Base-by-base conservation (phyloP, 2,113 vertebrate species). In the Saimiri boliviensis region DNA sequence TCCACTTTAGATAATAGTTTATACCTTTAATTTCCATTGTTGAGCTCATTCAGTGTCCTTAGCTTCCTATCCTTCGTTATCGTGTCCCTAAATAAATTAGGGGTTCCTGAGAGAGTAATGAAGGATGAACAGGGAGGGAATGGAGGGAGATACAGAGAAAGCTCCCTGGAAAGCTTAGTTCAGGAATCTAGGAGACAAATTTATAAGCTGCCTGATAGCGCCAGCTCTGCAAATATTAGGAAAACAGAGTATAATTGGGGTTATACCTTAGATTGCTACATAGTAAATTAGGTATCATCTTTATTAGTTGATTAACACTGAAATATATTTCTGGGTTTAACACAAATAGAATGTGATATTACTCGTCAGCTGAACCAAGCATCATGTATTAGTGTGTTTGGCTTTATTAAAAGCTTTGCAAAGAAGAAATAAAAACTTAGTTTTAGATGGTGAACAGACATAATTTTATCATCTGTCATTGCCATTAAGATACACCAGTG, bases 291-390 rank as follows among this genome's bases (percentile, higher is more conserved):
- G 70, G 92, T 74, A 82, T 47, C 35, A n/a, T 85, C 81, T 79
- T 82, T 89, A 90, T 52, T 87, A 94, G 85, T 45, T 89, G 21
- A 70, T 63, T 87, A 76, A 90, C 2, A 6, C 32, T 73, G 35
- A 82, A 86, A 73, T 95, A 30, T 71, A 37, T 86, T 66, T n/a
- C 49, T 94, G 42, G 54, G 32, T 77, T 93, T 86, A 56, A 76
- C 81, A 89, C 68, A 92, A 91, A 71, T 66, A 76, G 37, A 92
- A 63, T 20, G 37, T 90, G 91, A 95, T 32, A 83, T 86, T 58
- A 80, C 17, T 82, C 13, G 63, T 82, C 60, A 77, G 21, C 47
- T 89, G 49, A 95, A 52, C 70, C 86, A 93, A 91, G 21, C 68
- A n/a, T 17, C 35, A 70, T 60, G 52, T 47, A 32, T 80, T 60